Evolutionary conservation across 64 coral and sea anemone species (phyloP).

Genomic region (Dendronephthya gigantea): DNA sequence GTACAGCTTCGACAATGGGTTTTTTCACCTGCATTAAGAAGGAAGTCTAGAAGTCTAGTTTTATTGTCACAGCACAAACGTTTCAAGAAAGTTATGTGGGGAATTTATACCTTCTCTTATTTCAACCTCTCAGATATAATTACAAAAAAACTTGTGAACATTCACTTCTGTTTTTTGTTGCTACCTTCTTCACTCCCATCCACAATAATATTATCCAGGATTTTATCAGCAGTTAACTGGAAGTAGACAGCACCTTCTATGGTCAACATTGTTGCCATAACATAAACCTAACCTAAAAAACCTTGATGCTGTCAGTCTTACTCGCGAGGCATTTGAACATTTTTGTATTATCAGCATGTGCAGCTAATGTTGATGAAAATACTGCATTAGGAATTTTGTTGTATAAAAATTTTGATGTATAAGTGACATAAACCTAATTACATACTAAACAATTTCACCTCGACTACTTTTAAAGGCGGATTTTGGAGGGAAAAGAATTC

Average conservation of each 20-base stretch:
- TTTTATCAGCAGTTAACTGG: constrained; percentile 39
- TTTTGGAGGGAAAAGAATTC: no score
- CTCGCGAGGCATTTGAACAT: no score
- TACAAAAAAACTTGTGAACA: constrained; percentile 52
- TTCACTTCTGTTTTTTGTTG: constrained; percentile 50
- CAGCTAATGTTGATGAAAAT: no score
- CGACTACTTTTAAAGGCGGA: no score
- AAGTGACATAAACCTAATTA: no score
- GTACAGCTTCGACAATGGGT: constrained; percentile 50
- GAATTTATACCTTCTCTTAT: neutral
- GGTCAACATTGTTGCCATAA: constrained; percentile 56
- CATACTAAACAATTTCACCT: no score
- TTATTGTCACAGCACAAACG: neutral
- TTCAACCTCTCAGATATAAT: constrained; percentile 38
- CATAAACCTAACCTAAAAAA: no score
- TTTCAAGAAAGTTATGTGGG: constrained; percentile 8
- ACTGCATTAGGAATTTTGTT: no score
- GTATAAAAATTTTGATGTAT: no score
- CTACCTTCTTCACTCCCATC: constrained; percentile 52
- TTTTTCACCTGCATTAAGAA: neutral
- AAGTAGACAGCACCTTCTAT: constrained; percentile 39
- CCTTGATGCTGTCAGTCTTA: no score
- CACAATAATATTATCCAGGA: constrained; percentile 53
- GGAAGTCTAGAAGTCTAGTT: neutral
- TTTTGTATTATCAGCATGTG: no score